Conservation (phyloP, 2,888 invertebrate genomes). For the Mechanitis mazaeus region DNA sequence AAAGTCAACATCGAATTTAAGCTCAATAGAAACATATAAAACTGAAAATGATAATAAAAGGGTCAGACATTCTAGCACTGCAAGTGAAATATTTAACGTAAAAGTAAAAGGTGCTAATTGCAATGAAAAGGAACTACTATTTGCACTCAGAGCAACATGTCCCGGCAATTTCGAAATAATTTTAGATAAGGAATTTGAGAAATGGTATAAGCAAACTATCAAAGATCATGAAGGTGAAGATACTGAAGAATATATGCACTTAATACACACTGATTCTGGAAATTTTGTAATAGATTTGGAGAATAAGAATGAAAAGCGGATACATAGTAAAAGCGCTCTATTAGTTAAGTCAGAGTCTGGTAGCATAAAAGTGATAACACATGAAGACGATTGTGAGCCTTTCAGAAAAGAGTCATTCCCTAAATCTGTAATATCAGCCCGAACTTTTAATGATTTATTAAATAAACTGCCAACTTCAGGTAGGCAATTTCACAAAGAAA, state of each 20-base stretch:
- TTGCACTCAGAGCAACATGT: constrained; percentile 42
- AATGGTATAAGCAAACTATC: constrained; percentile 36
- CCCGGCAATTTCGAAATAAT: constrained; percentile 49
- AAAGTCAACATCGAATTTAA: background rate
- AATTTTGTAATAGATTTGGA: constrained; percentile 42
- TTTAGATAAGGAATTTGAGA: constrained; percentile 59
- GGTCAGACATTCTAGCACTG: background rate
- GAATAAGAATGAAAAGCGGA: constrained; percentile 24
- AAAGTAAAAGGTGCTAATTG: constrained; percentile 33
- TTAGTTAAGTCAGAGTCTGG: constrained; percentile 43
- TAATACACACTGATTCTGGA: constrained; percentile 43
- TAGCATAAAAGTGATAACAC: constrained; percentile 43
- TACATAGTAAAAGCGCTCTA: constrained; percentile 33
- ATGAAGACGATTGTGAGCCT: constrained; percentile 20
- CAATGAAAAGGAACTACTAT: constrained; percentile 35
- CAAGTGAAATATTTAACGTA: constrained; percentile 33
- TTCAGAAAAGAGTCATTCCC: constrained; percentile 9
- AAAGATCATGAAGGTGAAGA: constrained; percentile 34
- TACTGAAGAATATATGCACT: constrained; percentile 35
- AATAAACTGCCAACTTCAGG: constrained; percentile 25
- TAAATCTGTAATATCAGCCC: constrained; percentile 28
- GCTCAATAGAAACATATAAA: background rate
- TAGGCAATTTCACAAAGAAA: constrained; percentile 22
- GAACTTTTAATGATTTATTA: constrained; percentile 35
- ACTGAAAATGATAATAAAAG: background rate